These are phyloP conservation scores for Adelognathus sp. DNA, from an alignment of 2,888 invertebrate species.

Conservation along the genomic window DNA sequence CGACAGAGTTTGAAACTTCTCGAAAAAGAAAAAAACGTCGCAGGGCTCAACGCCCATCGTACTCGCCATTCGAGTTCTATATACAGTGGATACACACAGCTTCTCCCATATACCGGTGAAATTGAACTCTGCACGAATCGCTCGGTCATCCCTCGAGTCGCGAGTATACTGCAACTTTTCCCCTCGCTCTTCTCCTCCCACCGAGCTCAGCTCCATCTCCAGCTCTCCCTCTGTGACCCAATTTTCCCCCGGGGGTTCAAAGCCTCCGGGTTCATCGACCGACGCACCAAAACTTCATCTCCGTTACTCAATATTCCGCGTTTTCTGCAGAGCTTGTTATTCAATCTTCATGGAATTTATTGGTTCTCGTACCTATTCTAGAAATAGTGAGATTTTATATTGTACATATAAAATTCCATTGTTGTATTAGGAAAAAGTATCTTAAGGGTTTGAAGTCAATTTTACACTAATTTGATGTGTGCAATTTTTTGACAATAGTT, in stretches of 20 bases:
- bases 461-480: too few species aligned
- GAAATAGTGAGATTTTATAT: too few species aligned
- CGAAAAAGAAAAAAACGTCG: neutral
- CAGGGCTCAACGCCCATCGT: neutral
- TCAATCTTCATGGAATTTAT: neutral
- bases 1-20: slow-evolving; percentile 1
- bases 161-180: neutral
- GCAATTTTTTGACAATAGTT: too few species aligned
- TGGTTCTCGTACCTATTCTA: neutral
- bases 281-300: slow-evolving; percentile 39
- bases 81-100: neutral
- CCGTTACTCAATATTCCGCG: too few species aligned
- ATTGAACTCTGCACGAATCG: neutral
- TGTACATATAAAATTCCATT: too few species aligned
- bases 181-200: neutral
- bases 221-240: slow-evolving; percentile 30
- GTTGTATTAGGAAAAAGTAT: too few species aligned
- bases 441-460: too few species aligned
- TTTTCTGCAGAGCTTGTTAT: neutral
- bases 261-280: slow-evolving; percentile 64
- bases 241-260: slow-evolving; percentile 28
- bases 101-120: neutral
- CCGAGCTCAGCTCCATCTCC: neutral
- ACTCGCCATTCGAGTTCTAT: neutral
- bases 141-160: neutral